These are phyloP conservation scores for Sinella curviseta DNA, from an alignment of 1,140 invertebrate species.

Conservation along the genomic window DNA sequence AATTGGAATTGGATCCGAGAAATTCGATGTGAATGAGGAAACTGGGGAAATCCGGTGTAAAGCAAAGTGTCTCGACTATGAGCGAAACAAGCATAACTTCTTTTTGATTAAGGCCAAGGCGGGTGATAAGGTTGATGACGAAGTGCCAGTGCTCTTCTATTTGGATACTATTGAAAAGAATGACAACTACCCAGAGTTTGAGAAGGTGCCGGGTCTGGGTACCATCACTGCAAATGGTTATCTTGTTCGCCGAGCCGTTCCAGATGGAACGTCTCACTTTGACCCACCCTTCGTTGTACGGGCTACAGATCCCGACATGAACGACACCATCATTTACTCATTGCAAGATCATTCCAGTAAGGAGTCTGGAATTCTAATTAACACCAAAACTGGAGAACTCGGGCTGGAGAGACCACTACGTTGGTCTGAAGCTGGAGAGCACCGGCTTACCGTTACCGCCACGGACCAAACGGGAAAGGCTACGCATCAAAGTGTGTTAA, in stretches of 20 bases:
- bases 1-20: constrained; percentile 73
- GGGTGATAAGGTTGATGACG: constrained; percentile 42
- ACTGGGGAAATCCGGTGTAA: constrained; percentile 48
- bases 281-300: constrained; percentile 43
- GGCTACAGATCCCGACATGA: constrained; percentile 49
- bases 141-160: constrained; percentile 44
- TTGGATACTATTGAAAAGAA: constrained; percentile 57
- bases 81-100: constrained; percentile 53
- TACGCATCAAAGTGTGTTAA: constrained; percentile 48
- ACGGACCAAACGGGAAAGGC: constrained; percentile 52
- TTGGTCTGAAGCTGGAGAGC: constrained; percentile 49
- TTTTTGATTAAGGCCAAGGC: constrained; percentile 45
- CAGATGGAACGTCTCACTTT: constrained; percentile 41
- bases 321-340: constrained; percentile 41
- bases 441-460: constrained; percentile 53
- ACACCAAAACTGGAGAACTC: constrained; percentile 69
- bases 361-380: constrained; percentile 54
- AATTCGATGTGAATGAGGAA: constrained; percentile 50
- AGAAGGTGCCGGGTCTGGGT: constrained; percentile 51
- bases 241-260: constrained; percentile 39
- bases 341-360: constrained; percentile 37
- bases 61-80: constrained; percentile 64
- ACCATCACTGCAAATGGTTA: constrained; percentile 43
- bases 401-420: constrained; percentile 60
- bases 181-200: constrained; percentile 79